phyloP scores from a whole-genome alignment of 2,113 vertebrate genomes.

The Scatophagus argus region DNA sequence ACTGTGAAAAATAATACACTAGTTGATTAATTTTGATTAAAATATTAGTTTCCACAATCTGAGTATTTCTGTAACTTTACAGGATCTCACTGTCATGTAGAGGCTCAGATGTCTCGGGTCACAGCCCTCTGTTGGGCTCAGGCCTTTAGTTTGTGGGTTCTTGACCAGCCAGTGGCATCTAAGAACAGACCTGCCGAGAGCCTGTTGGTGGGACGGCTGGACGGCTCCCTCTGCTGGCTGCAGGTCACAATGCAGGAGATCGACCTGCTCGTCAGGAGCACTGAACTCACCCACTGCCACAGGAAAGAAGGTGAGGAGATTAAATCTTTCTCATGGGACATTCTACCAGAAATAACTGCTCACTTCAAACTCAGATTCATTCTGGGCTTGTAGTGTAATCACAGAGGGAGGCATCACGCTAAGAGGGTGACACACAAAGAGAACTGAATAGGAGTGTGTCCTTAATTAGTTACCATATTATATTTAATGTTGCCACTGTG shows the following conservation, averaged over 20 bases:
- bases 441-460: neutral
- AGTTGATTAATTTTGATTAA: no score
- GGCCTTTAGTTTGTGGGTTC: slow-evolving; percentile 70
- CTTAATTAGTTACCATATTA: neutral
- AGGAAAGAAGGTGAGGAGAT: slow-evolving; percentile 80
- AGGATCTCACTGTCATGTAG: slow-evolving; percentile 82
- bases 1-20: neutral
- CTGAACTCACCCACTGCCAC: slow-evolving; percentile 80
- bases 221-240: slow-evolving; percentile 86
- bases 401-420: neutral
- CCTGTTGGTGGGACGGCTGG: slow-evolving; percentile 83
- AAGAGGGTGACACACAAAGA: neutral
- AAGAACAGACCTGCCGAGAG: slow-evolving; percentile 73
- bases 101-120: slow-evolving; percentile 82
- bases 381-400: neutral
- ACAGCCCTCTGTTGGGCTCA: slow-evolving; percentile 85
- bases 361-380: neutral
- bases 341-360: neutral
- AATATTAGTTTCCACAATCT: neutral
- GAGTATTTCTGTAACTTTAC: neutral
- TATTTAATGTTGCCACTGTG: neutral
- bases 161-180: slow-evolving; percentile 52
- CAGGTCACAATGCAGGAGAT: slow-evolving; percentile 79
- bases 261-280: slow-evolving; percentile 74
- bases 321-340: neutral